Conservation (phyloP, 1,140 invertebrate species). For the Aphaenogaster rudis region DNA sequence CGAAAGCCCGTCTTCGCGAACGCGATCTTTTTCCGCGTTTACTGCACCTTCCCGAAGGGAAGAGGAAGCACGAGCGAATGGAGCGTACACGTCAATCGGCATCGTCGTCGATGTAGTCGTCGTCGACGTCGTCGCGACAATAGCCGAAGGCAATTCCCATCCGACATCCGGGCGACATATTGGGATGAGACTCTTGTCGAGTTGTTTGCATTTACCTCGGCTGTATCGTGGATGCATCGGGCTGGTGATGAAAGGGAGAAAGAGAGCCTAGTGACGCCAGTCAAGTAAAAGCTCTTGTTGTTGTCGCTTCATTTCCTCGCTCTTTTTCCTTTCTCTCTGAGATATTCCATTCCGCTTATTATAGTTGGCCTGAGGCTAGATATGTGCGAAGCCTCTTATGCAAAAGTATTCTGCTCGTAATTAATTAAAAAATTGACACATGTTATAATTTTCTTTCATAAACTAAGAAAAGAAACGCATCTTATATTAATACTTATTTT, state of each 20-base stretch:
- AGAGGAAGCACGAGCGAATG: conserved; percentile 28
- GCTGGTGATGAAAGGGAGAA: neutral
- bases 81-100: neutral
- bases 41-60: neutral
- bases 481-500: neutral
- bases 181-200: conserved; percentile 43
- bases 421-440: neutral
- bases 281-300: conserved; percentile 46
- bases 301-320: conserved; percentile 3
- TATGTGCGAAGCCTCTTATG: neutral
- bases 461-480: neutral
- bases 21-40: conserved; percentile 8
- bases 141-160: conserved; percentile 70
- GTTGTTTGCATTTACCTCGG: conserved; percentile 62
- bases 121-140: conserved; percentile 57
- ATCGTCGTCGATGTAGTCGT: neutral
- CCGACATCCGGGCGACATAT: conserved; percentile 45
- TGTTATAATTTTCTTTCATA: neutral
- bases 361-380: neutral
- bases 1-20: neutral
- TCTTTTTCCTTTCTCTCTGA: neutral
- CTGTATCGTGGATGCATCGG: conserved; percentile 32
- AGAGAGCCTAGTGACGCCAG: neutral
- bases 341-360: neutral
- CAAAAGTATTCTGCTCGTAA: neutral